A percentile compares a stretch with the other conserved stretches of the same genome.
These are phyloP conservation scores for Limnodromus scolopaceus DNA, from an alignment of 2,797 vertebrate genomes.

Conservation along the genomic window DNA sequence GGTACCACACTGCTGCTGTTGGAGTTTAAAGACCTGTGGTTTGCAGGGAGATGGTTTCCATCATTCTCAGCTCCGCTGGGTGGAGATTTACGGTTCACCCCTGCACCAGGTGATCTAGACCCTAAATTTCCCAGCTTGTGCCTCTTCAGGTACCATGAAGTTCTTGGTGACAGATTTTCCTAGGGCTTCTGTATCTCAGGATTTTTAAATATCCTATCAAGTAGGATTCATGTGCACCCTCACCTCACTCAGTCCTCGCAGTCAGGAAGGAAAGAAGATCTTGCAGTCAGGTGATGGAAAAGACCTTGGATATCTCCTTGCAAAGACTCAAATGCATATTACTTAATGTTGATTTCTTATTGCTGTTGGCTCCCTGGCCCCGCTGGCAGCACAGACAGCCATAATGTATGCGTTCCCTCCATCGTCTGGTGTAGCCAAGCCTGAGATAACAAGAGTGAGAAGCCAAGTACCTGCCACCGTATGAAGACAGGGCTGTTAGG, in stretches of 20 bases:
- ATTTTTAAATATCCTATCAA: background rate
- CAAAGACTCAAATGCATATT: background rate
- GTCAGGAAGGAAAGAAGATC: background rate
- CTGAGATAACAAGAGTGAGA: conserved; percentile 33
- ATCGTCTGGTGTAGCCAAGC: background rate
- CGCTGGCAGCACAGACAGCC: conserved; percentile 4
- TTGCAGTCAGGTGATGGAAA: background rate
- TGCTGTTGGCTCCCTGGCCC: conserved; percentile 22
- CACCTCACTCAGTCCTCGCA: background rate
- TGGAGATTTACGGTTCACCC: background rate
- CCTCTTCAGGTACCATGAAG: rapidly evolving
- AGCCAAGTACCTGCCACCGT: conserved; percentile 51
- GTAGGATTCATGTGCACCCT: background rate
- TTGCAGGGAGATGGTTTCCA: background rate
- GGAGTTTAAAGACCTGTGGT: background rate
- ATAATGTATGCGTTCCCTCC: background rate
- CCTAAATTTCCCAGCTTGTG: background rate
- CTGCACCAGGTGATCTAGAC: background rate
- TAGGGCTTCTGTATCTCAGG: background rate
- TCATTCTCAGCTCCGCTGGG: background rate
- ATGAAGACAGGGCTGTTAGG: conserved; percentile 16
- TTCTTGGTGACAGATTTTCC: background rate
- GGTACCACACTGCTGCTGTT: background rate
- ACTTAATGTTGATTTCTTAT: conserved; percentile 30
- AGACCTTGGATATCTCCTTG: conserved; percentile 41